Percentiles rank a stretch among this genome's conserved stretches.
Conservation (phyloP, 2,888 invertebrate genomes). For the Nyleta sp. region DNA sequence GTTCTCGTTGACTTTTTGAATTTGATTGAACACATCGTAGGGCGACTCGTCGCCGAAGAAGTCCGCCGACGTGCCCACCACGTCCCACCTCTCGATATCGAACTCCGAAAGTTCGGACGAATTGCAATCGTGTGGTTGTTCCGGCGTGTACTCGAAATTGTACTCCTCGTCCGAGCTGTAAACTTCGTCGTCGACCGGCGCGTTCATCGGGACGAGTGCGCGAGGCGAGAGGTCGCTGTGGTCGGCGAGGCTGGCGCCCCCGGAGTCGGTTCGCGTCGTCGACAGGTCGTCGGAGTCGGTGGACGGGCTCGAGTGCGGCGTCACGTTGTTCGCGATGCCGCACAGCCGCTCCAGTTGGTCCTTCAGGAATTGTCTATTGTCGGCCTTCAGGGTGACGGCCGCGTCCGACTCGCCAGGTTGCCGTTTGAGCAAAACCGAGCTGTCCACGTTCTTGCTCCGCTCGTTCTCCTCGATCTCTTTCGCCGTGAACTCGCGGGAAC, state of each 20-base stretch:
- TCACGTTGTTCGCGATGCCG: conserved; percentile 3
- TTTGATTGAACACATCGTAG: not conserved
- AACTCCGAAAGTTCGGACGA: no score
- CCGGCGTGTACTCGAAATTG: not conserved
- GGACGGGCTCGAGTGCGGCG: not conserved
- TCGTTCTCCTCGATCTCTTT: conserved; percentile 13
- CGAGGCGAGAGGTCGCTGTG: not conserved
- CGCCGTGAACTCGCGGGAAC: conserved; percentile 18
- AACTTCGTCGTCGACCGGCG: not conserved
- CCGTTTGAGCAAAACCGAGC: conserved; percentile 3
- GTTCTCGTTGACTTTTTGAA: not conserved
- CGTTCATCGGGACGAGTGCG: not conserved
- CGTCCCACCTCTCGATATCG: conserved; percentile 8
- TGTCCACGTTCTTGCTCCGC: not conserved
- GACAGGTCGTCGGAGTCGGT: conserved; percentile 33
- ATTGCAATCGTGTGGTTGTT: not conserved
- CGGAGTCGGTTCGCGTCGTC: not conserved
- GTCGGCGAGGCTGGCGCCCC: not conserved
- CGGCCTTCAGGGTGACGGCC: not conserved
- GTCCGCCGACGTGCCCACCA: not conserved
- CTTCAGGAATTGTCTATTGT: conserved; percentile 13
- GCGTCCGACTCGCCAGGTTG: no score
- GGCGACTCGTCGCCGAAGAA: not conserved
- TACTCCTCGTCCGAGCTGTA: not conserved
- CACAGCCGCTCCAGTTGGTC: not conserved